Conservation (phyloP, 2,888 invertebrate genomes). For the Clusia tigrina region DNA sequence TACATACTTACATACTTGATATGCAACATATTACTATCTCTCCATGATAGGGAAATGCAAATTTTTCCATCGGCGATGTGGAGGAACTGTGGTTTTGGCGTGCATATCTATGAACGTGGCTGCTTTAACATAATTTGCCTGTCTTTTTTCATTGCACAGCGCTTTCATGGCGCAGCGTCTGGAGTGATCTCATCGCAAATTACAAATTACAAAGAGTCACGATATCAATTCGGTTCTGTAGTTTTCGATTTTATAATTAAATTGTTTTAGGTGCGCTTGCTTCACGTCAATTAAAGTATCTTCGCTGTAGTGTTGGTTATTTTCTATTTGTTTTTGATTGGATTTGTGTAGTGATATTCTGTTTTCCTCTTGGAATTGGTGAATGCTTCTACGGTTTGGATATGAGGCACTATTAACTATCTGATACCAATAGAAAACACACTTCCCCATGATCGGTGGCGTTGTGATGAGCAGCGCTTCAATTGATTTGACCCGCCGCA, state of each 20-base stretch:
- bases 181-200: constrained; percentile 56
- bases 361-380: constrained; percentile 18
- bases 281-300: neutral
- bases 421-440: no score
- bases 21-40: no score
- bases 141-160: constrained; percentile 46
- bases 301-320: neutral
- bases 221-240: constrained; percentile 47
- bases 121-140: constrained; percentile 34
- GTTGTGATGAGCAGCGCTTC: no score
- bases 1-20: no score
- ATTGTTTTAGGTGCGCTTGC: constrained; percentile 1
- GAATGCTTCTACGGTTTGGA: constrained; percentile 13
- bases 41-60: no score
- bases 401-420: no score
- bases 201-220: constrained; percentile 59
- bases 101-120: neutral
- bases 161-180: constrained; percentile 47
- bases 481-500: no score
- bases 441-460: no score
- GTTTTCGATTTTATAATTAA: constrained; percentile 18
- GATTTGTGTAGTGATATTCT: constrained; percentile 5
- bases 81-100: constrained; percentile 25
- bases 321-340: neutral
- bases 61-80: constrained; percentile 32